Evolutionary conservation across 2,888 invertebrate genomes (phyloP), one percentile per base, ranked within the genome.

Genomic region (Mimas tiliae): DNA sequence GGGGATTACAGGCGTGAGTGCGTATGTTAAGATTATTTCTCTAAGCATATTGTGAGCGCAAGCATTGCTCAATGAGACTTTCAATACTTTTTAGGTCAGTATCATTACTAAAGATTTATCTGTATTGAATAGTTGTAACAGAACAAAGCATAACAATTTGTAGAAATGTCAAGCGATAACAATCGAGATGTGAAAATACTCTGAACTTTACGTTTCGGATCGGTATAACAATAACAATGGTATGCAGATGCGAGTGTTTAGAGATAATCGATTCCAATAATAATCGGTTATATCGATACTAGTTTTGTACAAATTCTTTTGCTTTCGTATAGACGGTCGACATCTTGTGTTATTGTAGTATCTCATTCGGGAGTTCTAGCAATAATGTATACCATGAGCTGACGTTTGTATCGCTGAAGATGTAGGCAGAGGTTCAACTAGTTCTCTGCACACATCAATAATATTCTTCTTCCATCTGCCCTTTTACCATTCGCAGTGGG

Each of bases 161-260:
- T 38, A 12, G 42, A 58, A 58, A 58, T 58, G 58, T 58, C 58
- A 58, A 16, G 19, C 58, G 58, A 58, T 58, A 58, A 58, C 58
- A 42, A 58, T 58, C 38, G 42, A 58, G 11, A 38, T 6, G 58
- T 58, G 42, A 58, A 42, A 38, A 58, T 58, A 58, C 19, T 42
- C 45, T 11, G 45, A 45, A 45, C 12, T 45, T 45, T 14, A 45
- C 14, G 45, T 45, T 45, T 4, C 45, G 45, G 14, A 45, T 14
- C 1, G 12, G 14, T 45, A 6, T 45, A 45, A 45, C 11, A 45
- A 45, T 38, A 14, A 6, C 14, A 27, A 27, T 14, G 45, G 45
- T 14, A 45, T 45, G 45, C 45, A 45, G 14, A 14, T 11, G 14
- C 12, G 14, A 45, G 45, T 45, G 45, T 45, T 45, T 45, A 45